Evolutionary conservation across 2,888 invertebrate species (phyloP), one percentile per base, ranked within the genome.

Genomic region (Orchestes rusci): DNA sequence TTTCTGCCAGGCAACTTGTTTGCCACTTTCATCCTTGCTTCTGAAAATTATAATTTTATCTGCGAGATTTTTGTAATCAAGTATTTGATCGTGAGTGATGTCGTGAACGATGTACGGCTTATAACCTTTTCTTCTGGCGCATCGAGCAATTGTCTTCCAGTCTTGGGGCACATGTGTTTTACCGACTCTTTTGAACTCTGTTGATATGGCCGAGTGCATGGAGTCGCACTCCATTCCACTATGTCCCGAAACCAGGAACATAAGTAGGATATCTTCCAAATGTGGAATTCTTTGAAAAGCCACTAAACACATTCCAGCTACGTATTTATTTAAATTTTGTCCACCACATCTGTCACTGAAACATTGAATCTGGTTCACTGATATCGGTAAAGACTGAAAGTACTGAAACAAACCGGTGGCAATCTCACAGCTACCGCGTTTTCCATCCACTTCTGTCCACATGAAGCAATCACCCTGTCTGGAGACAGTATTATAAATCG

Each of bases 331-430:
- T 4, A 52, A 41, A 20, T 60, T 56, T 43, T 60, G 59, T n/a
- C 59, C 59, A 8, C 52, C 56, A 37, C 56, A 59, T 31, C 56
- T 38, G 34, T 59, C 56, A 46, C 59, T 57, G 32, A 48, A 59
- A 33, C 44, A 59, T 3, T 19, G 39, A n/a, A 59, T 39, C 13
- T 53, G 29, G 19, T 52, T 40, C 16, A 42, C 17, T 32, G 29
- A 23, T 8, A 16, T 29, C 5, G 56, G 54, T 12, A 57, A 42
- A 16, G 54, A 56, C 44, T 57, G 29, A 16, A 57, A 52, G 38
- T 52, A 54, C 17, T 16, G 18, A 36, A 30, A 49, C 3, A 57
- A 27, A 16, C 23, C 35, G 15, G 46, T 52, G 10, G 52, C 50
- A 19, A 57, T 54, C 33, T 56, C 54, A 31, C 50, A 53, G 43